A percentile compares a stretch with the other conserved stretches of the same genome.
Conservation (phyloP, 2,888 invertebrate genomes). For the Eustalomyia histrio region DNA sequence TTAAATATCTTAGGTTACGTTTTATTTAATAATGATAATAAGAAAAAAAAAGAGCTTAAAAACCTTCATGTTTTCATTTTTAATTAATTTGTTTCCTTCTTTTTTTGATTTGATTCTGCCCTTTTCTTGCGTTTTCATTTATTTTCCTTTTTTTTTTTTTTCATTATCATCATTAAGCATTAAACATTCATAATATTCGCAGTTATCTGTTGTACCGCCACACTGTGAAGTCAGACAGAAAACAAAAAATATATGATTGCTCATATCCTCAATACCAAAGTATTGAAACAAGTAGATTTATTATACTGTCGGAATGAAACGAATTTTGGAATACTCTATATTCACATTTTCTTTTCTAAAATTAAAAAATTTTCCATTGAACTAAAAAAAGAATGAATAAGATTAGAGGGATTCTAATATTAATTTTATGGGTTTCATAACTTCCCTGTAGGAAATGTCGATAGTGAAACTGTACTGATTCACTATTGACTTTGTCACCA, state of each 20-base stretch:
- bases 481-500: too few relatives aligned
- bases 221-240: constrained; percentile 21
- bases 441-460: too few relatives aligned
- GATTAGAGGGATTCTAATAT: too few relatives aligned
- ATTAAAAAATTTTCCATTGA: too few relatives aligned
- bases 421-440: too few relatives aligned
- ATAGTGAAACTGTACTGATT: too few relatives aligned
- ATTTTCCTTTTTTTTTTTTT: too few relatives aligned
- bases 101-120: too few relatives aligned
- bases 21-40: neutral
- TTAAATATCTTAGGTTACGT: neutral
- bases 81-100: neutral
- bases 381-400: too few relatives aligned
- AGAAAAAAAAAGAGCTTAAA: neutral
- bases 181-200: constrained; percentile 20
- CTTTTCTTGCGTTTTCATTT: neutral
- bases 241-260: constrained; percentile 17
- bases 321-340: too few relatives aligned
- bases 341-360: too few relatives aligned
- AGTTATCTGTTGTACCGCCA: constrained; percentile 24
- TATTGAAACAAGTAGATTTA: constrained; percentile 4
- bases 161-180: constrained; percentile 20
- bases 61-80: neutral
- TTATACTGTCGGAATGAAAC: too few relatives aligned
- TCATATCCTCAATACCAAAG: neutral